A percentile compares a stretch with the other conserved stretches of the same genome.
phyloP scores from a whole-genome alignment of 2,888 invertebrate genomes.

The Argynnis bischoffii region DNA sequence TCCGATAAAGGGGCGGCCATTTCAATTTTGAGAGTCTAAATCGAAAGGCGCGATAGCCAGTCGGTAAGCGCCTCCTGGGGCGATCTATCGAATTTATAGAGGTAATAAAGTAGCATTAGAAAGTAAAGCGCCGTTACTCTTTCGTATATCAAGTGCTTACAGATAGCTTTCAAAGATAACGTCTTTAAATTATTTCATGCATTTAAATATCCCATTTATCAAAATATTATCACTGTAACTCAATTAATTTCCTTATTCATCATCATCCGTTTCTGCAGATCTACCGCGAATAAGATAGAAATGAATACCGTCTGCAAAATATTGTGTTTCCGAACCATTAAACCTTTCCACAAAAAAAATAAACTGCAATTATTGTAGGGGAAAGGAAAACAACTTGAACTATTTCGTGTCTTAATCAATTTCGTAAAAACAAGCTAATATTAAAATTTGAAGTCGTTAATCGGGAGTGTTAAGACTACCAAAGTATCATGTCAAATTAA shows the following conservation, averaged over 20 bases:
- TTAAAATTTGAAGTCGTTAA: constrained; percentile 26
- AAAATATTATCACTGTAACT: no score
- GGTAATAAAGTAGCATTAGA: constrained; percentile 73
- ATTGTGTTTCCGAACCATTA: not conserved
- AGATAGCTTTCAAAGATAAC: not conserved
- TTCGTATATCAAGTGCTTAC: constrained; percentile 28
- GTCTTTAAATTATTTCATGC: no score
- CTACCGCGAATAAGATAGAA: no score
- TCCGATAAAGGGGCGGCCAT: constrained; percentile 68
- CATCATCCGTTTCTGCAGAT: no score
- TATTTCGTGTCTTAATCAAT: not conserved
- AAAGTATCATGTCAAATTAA: constrained; percentile 77
- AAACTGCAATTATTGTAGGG: no score
- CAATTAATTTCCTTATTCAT: no score
- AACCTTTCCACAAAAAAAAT: no score
- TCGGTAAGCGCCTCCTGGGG: constrained; percentile 72
- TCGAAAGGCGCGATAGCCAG: constrained; percentile 73
- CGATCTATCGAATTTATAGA: constrained; percentile 75
- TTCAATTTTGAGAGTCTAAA: constrained; percentile 77
- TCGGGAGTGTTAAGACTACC: constrained; percentile 35
- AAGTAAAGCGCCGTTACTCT: constrained; percentile 50
- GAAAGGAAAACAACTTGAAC: not conserved
- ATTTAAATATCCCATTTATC: no score
- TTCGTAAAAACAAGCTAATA: constrained; percentile 17
- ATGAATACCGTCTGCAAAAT: not conserved